phyloP scores from a whole-genome alignment of 2,888 invertebrate genomes.

The Mimumesa dahlbomi region DNA sequence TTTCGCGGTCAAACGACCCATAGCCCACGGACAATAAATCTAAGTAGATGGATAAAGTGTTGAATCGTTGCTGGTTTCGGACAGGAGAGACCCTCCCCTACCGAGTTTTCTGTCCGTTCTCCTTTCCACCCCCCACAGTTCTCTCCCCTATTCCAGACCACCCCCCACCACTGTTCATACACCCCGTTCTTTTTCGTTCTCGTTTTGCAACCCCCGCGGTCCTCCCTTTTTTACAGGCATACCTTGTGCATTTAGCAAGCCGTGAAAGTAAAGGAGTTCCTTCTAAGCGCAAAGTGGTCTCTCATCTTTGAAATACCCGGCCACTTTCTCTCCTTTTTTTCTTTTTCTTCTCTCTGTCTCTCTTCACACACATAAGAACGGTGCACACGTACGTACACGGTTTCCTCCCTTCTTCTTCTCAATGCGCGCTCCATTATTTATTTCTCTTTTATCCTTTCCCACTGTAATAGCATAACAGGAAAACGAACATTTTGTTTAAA shows the following conservation, averaged over 20 bases:
- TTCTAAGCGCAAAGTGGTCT: constrained; percentile 60
- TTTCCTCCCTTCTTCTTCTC: not conserved
- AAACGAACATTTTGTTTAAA: constrained; percentile 58
- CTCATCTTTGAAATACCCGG: constrained; percentile 60
- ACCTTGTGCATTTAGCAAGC: constrained; percentile 53
- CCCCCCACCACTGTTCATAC: too few species aligned
- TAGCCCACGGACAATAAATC: constrained; percentile 45
- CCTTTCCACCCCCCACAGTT: constrained; percentile 12
- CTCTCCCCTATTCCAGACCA: not conserved
- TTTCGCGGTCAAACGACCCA: constrained; percentile 57
- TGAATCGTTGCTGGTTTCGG: constrained; percentile 31
- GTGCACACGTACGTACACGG: not conserved
- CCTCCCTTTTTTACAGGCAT: constrained; percentile 26
- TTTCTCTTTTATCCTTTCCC: not conserved
- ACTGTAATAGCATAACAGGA: constrained; percentile 39
- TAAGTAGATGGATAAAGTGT: constrained; percentile 22
- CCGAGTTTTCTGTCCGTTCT: too few species aligned
- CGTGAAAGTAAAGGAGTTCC: constrained; percentile 53
- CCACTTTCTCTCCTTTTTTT: constrained; percentile 49
- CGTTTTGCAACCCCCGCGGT: constrained; percentile 6
- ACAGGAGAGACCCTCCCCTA: constrained; percentile 13
- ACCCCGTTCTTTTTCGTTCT: constrained; percentile 1
- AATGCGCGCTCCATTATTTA: not conserved
- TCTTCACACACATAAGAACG: too few species aligned
- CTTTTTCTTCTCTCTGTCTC: constrained; percentile 17